These are phyloP conservation scores for Pelecanoides urinatrix DNA, from an alignment of 2,113 vertebrate genomes.

Conservation along the genomic window DNA sequence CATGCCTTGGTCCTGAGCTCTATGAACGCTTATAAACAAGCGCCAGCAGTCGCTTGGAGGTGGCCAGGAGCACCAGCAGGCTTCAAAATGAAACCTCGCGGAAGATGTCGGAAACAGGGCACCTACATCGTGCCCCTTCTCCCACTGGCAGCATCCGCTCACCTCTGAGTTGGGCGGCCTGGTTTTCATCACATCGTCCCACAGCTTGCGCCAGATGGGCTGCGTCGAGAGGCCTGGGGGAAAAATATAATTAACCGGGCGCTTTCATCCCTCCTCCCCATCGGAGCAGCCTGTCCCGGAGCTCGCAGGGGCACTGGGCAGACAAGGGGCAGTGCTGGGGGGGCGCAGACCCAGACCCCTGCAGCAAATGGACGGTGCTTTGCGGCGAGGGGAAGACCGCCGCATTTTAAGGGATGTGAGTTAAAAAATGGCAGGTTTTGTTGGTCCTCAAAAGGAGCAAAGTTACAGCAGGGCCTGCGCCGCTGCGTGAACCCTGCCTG, in stretches of 20 bases:
- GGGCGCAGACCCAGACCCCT: background rate
- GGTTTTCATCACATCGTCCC: constrained; percentile 79
- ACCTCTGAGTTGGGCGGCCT: constrained; percentile 79
- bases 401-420: fast-evolving
- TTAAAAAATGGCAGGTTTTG: background rate
- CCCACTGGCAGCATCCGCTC: background rate
- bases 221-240: constrained; percentile 82
- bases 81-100: background rate
- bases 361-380: background rate
- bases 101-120: fast-evolving
- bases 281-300: fast-evolving
- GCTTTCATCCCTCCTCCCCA: background rate
- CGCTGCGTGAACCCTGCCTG: fast-evolving
- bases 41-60: fast-evolving
- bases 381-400: fast-evolving
- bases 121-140: background rate
- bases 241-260: background rate
- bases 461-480: too few species aligned
- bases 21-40: fast-evolving
- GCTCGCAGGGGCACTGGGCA: fast-evolving
- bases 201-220: constrained; percentile 79
- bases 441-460: background rate
- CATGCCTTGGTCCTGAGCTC: fast-evolving
- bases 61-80: background rate
- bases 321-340: background rate